Base-by-base conservation (phyloP, 2,797 vertebrate species). In the Eutrigla gurnardus region DNA sequence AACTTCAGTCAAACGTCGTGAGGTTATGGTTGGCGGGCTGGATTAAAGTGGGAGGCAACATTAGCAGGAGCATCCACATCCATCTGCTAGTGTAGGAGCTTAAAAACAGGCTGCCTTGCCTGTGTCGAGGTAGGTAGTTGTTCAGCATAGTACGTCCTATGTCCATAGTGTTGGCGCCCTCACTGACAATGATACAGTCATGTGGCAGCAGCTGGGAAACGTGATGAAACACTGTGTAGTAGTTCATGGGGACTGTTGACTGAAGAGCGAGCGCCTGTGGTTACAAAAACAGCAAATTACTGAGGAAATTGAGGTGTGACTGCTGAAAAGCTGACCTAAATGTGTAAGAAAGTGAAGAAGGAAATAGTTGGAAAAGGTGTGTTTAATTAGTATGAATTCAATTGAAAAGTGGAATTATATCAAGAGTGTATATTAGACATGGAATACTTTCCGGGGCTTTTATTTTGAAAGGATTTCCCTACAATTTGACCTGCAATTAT, bases 141-240 rank as follows among this genome's bases (percentile, higher is more conserved):
- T 96, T 96, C 76, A 99, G 87, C 93, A 99, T 95, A 8, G 98
- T 99, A 72, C 98, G 97, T 45, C 98, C 97, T 25, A 99, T 97
- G 90, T 99, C 98, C 98, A 99, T 99, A 36, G 98, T 99, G 86
- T 99, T 99, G 61, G 98, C 97, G 49, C 98, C 98, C 83, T 99
- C 98, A 1, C 97, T 99, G 32, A 99, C 95, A 54, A 99, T 93
- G 88, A 98, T 91, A 86, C 97, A 97, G 88, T 99, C 95, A 17
- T 80, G 93, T 62, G 98, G 97, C 78, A 99, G 86, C 42, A 97
- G 91, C 65, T 97, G 92, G 78, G 95, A 94, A 62, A 99, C 82
- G 59, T 96, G 94, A 81, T 96, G 94, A 86, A 99, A 99, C 32
- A 96, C 97, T 0, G 94, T 97, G 80, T 99, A 99, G 83, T 99